phyloP scores from a whole-genome alignment of 2,888 invertebrate species.

The Chrysolina haemoptera region DNA sequence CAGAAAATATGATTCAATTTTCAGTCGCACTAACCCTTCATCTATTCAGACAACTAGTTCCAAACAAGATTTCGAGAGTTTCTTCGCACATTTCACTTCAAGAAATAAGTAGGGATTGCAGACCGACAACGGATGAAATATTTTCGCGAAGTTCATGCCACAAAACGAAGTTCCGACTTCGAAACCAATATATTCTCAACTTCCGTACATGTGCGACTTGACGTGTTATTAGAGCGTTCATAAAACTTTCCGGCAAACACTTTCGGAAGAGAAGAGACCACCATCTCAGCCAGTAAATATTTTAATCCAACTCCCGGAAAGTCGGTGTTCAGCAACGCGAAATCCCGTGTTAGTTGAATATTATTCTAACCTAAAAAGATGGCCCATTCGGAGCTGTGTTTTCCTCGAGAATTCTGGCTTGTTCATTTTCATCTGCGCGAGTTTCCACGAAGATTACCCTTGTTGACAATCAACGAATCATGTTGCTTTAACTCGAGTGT shows the following conservation, averaged over 20 bases:
- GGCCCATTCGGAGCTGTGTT: background rate
- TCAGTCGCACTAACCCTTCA: background rate
- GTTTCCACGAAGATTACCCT: conserved; percentile 6
- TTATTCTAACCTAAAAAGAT: background rate
- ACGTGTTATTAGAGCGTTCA: conserved; percentile 32
- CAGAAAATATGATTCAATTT: background rate
- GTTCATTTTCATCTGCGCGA: background rate
- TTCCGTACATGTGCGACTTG: conserved; percentile 18
- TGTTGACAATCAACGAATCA: background rate
- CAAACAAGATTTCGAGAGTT: background rate
- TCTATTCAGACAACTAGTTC: conserved; percentile 4
- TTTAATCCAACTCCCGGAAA: conserved; percentile 6
- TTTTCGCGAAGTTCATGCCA: background rate
- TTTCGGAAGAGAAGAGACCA: background rate
- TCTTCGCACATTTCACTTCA: conserved; percentile 8
- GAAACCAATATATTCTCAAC: conserved; percentile 23
- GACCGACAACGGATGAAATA: conserved; percentile 16
- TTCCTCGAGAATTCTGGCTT: background rate
- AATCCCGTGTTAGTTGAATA: background rate
- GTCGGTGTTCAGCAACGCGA: background rate
- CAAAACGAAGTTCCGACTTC: conserved; percentile 17
- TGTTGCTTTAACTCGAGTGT: background rate
- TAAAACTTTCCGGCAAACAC: conserved; percentile 26
- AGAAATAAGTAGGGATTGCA: conserved; percentile 8
- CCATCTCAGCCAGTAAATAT: conserved; percentile 3